Evolutionary conservation across 2,888 invertebrate species (phyloP), one percentile per base, ranked within the genome.

Genomic region (Parnassius mnemosyne): DNA sequence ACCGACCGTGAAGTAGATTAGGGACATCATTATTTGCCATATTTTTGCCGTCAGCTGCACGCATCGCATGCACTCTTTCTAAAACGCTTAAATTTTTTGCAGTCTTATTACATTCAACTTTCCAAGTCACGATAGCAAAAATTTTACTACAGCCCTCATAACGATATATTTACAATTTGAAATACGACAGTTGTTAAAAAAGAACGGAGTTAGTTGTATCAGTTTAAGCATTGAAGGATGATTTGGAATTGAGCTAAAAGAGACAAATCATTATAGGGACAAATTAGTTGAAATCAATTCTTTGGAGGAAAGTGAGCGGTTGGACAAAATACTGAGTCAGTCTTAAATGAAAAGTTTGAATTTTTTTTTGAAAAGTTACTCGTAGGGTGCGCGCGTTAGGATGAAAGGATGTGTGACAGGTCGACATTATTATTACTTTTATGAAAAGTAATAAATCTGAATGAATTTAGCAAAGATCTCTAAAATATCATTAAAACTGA

Each of bases 41-140:
- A 86, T 85, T 88, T 86, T 81, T 77, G 83, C 83, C 85, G 90
- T 88, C 90, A 91, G 90, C 90, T 91, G 90, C 89, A 89, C 82
- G 77, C 84, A 81, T 82, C 79, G 78, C 81, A 77, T 83, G 81
- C 84, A 80, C 71, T 78, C 75, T 74, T 78, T 73, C 76, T 60
- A 64, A 73, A 60, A 63, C 47, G 47, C 13, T 62, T 34, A 16
- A 20, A 54, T 13, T 79, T 78, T 75, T 79, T 76, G 74, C 74
- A 70, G 72, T 78, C 74, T 77, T 80, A 77, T 77, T 76, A 79
- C 77, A 75, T 71, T 78, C 63, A 63, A 70, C 69, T 74, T 71
- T 20, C 20, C 66, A 66, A 69, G 61, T 57, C 65, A 59, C 63
- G 63, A 59, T 54, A 52, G 59, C 64, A 60, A 61, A 66, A 66